Evolutionary conservation across 2,113 vertebrate species (phyloP), one percentile per base, ranked within the genome.

Genomic region (Nesoenas mayeri): DNA sequence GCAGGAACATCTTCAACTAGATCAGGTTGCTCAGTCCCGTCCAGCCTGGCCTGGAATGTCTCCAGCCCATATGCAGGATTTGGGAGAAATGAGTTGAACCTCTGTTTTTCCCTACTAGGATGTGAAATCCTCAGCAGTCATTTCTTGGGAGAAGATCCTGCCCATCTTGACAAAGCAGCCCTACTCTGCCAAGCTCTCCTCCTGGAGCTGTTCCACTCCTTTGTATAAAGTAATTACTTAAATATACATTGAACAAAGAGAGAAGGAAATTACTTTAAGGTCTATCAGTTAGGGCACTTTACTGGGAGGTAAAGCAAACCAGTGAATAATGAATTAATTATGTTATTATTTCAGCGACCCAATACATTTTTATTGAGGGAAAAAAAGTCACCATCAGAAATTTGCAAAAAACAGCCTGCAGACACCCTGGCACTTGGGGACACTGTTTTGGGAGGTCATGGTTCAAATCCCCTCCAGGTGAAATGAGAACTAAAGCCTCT

Each of bases 211-310:
- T 93, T 97, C 94, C 95, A 96, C 47, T 26, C 70, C 53, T 94
- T 95, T 94, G 84, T 95, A 93, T 53, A 44, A 93, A 95, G 84
- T 91, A 91, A 96, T 95, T 93, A 94, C 89, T 95, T 95, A 94
- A 89, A 95, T 91, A 95, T 91, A 95, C 73, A 73, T 85, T n/a
- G 73, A 96, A 97, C 80, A 95, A 94, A 97, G 87, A 89, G 31
- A 93, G 70, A 79, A 66, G 70, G 70, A 96, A 93, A 91, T 89
- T 12, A 91, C 89, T 96, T 91, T 50, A 89, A 95, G 87, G 78
- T 50, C 70, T 89, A 82, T 85, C 66, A 79, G 91, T 75, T 91
- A 79, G 84, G 70, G 62, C 38, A 75, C 50, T 87, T 84, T 93
- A 67, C 77, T 79, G 78, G 66, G 73, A 94, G 71, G 81, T 58